A percentile compares a stretch with the other conserved stretches of the same genome.
Conservation (phyloP, 2,113 vertebrate genomes). For the Oriolus oriolus region DNA sequence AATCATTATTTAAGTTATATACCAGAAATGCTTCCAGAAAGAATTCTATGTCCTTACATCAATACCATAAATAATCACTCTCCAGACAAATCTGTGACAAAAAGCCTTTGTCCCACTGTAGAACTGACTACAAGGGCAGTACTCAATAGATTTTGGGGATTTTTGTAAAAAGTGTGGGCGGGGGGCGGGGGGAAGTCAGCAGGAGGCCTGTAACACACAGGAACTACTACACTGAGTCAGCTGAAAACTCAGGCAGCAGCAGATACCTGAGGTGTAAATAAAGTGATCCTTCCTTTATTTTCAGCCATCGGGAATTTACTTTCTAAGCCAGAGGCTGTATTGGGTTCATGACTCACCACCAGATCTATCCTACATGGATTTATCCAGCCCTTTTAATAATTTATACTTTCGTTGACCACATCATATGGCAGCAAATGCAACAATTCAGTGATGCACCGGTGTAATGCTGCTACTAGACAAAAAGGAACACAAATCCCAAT, state of each 20-base stretch:
- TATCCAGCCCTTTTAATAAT: background rate
- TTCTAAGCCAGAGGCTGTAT: background rate
- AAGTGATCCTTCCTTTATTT: background rate
- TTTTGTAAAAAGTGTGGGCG: background rate
- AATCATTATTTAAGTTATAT: background rate
- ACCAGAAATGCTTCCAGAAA: background rate
- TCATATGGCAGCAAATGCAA: background rate
- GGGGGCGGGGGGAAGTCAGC: fast-evolving
- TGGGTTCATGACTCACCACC: background rate
- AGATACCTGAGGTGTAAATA: background rate
- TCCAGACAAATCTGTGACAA: background rate
- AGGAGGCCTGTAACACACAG: fast-evolving
- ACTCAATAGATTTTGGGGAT: background rate
- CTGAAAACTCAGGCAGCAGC: background rate
- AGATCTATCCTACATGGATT: background rate
- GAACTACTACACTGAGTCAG: background rate
- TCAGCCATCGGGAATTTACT: background rate
- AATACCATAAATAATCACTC: background rate
- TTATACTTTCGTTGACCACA: background rate
- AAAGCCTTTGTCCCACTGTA: background rate
- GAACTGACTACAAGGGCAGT: background rate
- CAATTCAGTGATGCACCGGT: background rate
- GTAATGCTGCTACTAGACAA: background rate
- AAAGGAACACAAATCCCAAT: background rate
- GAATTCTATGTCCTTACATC: background rate